Conservation (phyloP, 1,140 invertebrate species). For the Doryteuthis pealeii region DNA sequence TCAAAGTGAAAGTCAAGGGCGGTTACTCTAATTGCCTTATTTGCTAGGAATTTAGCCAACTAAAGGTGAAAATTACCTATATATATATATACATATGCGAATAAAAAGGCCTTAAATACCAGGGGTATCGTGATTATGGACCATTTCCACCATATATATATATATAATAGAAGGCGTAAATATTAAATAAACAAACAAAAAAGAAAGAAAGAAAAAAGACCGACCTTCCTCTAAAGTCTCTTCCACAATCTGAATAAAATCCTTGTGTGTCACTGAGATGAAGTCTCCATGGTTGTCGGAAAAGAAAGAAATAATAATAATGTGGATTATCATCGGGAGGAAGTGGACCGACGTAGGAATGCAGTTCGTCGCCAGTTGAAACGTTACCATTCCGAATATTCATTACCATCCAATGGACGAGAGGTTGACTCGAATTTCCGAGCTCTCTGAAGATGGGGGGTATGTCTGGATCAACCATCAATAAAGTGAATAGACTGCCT, state of each 20-base stretch:
- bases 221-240: not conserved
- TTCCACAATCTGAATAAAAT: not conserved
- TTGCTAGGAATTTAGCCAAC: too few species aligned
- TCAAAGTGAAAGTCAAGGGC: too few species aligned
- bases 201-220: not conserved
- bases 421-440: not conserved
- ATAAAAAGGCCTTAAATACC: too few species aligned
- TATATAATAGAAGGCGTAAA: too few species aligned
- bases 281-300: not conserved
- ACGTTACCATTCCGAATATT: not conserved
- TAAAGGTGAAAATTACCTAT: too few species aligned
- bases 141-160: too few species aligned
- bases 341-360: not conserved
- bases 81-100: too few species aligned
- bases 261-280: not conserved
- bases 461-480: conserved; percentile 1
- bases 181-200: too few species aligned
- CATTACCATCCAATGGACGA: not conserved
- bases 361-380: not conserved
- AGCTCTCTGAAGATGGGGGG: not conserved
- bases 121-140: too few species aligned
- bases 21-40: too few species aligned
- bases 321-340: not conserved
- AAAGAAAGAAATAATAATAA: not conserved
- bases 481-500: not conserved